Evolutionary conservation across 2,113 vertebrate species (phyloP).

Genomic region (Lophotis ruficrista): DNA sequence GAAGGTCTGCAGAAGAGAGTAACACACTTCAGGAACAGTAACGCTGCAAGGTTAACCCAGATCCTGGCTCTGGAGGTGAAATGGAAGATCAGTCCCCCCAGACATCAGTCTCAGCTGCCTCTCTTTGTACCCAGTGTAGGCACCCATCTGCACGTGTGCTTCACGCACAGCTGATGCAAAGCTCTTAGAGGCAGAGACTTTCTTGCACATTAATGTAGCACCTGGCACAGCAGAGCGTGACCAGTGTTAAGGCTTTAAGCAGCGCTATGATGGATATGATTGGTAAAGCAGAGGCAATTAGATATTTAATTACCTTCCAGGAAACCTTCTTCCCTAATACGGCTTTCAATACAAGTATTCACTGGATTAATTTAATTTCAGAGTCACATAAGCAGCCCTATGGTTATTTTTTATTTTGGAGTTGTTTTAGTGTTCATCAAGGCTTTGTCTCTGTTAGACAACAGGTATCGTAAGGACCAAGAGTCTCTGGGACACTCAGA

Average conservation of each 20-base stretch:
- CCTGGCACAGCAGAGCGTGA: background rate
- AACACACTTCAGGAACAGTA: background rate
- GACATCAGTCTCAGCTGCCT: background rate
- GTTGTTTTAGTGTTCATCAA: background rate
- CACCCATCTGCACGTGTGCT: background rate
- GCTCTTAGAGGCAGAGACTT: background rate
- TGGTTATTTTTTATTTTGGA: background rate
- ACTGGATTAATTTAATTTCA: background rate
- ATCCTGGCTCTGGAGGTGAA: background rate
- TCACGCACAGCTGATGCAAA: background rate
- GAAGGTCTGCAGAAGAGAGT: background rate
- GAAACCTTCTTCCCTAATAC: background rate
- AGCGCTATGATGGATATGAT: background rate
- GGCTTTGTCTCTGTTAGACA: background rate
- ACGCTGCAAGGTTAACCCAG: rapidly evolving
- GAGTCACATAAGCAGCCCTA: background rate
- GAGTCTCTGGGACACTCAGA: background rate
- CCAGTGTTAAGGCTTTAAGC: background rate
- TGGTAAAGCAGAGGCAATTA: background rate
- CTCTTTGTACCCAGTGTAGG: background rate
- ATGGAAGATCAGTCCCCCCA: background rate
- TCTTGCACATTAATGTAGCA: background rate
- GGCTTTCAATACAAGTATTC: background rate
- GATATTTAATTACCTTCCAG: background rate
- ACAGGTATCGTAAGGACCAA: rapidly evolving